Evolutionary conservation across 2,888 invertebrate genomes (phyloP).

Genomic region (Allygus modestus): DNA sequence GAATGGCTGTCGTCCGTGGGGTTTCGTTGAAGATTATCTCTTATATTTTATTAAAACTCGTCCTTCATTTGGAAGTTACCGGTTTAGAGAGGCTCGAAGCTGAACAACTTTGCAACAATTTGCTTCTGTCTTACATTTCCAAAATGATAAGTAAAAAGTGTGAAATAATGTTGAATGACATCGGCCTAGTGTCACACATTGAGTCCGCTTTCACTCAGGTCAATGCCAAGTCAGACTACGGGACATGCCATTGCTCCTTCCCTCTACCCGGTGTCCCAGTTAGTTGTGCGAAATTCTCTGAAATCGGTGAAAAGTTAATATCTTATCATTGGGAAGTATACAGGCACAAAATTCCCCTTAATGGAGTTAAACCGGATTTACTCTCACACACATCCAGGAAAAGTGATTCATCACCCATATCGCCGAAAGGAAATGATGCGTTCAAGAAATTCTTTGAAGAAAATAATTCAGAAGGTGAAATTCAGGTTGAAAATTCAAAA

Average conservation of each 20-base stretch:
- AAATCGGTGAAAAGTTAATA: conserved; percentile 79
- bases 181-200: conserved; percentile 77
- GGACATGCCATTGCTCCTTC: conserved; percentile 80
- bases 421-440: conserved; percentile 16
- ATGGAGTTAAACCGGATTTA: conserved; percentile 57
- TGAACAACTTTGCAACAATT: conserved; percentile 75
- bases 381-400: conserved; percentile 49
- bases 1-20: conserved; percentile 69
- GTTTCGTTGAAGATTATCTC: conserved; percentile 67
- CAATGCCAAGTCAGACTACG: conserved; percentile 75
- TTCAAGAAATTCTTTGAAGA: conserved; percentile 75
- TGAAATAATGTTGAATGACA: conserved; percentile 74
- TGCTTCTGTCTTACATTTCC: conserved; percentile 75
- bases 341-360: conserved; percentile 38
- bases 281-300: conserved; percentile 75
- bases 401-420: not conserved
- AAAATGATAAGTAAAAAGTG: conserved; percentile 72
- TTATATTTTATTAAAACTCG: conserved; percentile 73
- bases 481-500: not conserved
- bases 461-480: conserved; percentile 47
- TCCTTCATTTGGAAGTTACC: conserved; percentile 76
- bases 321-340: conserved; percentile 68
- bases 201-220: conserved; percentile 79
- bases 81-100: conserved; percentile 74
- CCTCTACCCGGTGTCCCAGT: conserved; percentile 77